Percentiles rank a stretch among this genome's conserved stretches.
phyloP scores from a whole-genome alignment of 2,888 invertebrate genomes.

The Apocheima hispidaria region DNA sequence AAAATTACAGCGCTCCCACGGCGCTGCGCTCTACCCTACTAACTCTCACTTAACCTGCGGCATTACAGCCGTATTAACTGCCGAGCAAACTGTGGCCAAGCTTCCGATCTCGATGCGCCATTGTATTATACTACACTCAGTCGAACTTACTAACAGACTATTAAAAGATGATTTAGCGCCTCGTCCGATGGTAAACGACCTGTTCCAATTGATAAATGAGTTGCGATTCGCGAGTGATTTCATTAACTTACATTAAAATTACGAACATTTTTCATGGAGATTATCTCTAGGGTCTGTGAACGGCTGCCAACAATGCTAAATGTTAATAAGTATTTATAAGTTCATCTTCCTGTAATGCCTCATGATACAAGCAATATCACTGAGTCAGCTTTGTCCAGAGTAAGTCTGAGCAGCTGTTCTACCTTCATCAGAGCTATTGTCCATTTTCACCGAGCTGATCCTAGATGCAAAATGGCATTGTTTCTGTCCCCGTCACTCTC shows the following conservation, averaged over 20 bases:
- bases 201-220: conserved; percentile 16
- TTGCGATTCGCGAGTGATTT: conserved; percentile 12
- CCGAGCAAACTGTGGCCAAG: not conserved
- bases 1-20: conserved; percentile 73
- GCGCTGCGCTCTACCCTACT: conserved; percentile 23
- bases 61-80: not conserved
- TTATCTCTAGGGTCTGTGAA: not conserved
- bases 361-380: not conserved
- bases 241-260: conserved; percentile 19
- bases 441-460: too few species aligned
- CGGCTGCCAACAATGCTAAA: not conserved
- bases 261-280: conserved; percentile 11
- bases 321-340: not conserved
- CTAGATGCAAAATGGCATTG: too few species aligned
- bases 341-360: not conserved
- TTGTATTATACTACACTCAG: conserved; percentile 8
- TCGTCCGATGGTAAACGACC: conserved; percentile 12
- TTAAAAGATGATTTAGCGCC: conserved; percentile 27
- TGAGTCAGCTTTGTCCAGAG: too few species aligned
- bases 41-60: conserved; percentile 16
- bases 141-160: not conserved
- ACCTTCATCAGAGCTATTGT: too few species aligned
- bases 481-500: too few species aligned
- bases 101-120: conserved; percentile 10
- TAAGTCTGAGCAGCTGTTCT: too few species aligned